Conservation (phyloP, 2,888 invertebrate species). For the Drosophila niveifrons region DNA sequence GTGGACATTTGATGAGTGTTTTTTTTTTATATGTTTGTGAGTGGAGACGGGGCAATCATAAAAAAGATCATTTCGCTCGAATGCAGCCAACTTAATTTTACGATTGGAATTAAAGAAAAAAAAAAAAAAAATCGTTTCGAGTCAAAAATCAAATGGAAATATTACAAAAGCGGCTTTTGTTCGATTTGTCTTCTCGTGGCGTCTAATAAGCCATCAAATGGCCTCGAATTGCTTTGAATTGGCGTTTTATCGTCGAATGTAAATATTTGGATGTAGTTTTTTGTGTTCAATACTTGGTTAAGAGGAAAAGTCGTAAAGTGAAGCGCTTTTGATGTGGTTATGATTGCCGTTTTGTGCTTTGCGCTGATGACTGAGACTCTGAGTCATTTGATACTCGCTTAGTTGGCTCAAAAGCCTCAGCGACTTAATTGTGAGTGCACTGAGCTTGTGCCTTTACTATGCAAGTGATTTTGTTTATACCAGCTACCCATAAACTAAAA, state of each 20-base stretch:
- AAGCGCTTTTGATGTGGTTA: constrained; percentile 65
- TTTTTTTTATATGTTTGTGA: not conserved
- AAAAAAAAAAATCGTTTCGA: not conserved
- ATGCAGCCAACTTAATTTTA: constrained; percentile 46
- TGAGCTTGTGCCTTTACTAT: not conserved
- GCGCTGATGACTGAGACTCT: constrained; percentile 27
- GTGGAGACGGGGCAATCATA: constrained; percentile 11
- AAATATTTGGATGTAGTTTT: constrained; percentile 66
- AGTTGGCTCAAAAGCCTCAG: constrained; percentile 28
- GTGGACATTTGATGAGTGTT: constrained; percentile 39
- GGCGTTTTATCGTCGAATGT: constrained; percentile 55
- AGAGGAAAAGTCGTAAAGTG: constrained; percentile 64
- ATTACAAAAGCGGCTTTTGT: constrained; percentile 73
- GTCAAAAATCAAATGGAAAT: constrained; percentile 35
- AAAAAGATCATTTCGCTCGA: constrained; percentile 60
- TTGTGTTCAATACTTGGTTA: constrained; percentile 28
- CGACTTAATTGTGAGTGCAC: constrained; percentile 6
- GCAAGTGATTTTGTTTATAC: not conserved
- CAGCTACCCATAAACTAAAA: no score
- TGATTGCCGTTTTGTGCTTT: constrained; percentile 47
- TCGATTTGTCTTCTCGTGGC: constrained; percentile 48
- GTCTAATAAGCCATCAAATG: constrained; percentile 78
- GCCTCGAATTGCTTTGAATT: constrained; percentile 36
- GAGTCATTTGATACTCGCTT: constrained; percentile 50
- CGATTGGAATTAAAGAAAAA: constrained; percentile 64